Base-by-base conservation (phyloP, 2,888 invertebrate genomes). In the Rotaria sp. region DNA sequence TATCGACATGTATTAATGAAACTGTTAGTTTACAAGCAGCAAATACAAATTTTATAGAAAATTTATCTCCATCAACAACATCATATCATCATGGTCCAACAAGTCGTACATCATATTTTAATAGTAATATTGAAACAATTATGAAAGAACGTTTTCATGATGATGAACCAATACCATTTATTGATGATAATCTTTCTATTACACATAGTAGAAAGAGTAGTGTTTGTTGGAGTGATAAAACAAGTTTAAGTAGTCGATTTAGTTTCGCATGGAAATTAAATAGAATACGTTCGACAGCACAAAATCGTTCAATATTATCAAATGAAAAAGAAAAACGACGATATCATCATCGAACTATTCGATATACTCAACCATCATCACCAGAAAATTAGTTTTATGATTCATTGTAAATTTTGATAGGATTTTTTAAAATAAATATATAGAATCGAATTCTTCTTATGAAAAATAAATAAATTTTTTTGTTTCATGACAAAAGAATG, bases 231-330 rank as follows among this genome's bases (percentile, higher is more conserved):
- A 75, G 75, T 75, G 75, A 75, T 26, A 24, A 26, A 41, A 75
- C 75, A 45, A 75, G 75, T 75, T 75, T 75, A n/a, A 75, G 41
- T 41, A 75, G 75, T 45, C 75, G 75, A 41, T 75, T 75, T 41
- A 30, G 75, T n/a, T 45, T 75, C 7, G 35, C 35, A 35, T 67
- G 67, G 67, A 67, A 67, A 67, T 35, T 30, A 18, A 67, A 35
- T 18, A 30, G 15, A 30, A 35, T 35, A 8, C 52, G 52, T 52
- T 52, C 24, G 8, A 24, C 24, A 24, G 21, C 52, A 52, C 52
- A 52, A 52, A 21, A 21, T 30, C 67, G 67, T 18, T 35, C 67
- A 30, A 1, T 7, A 30, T 18, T 30, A 15, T 67, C 67, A 67
- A 35, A 30, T 35, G 67, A 35, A 35, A 30, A 5, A 52, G 52